A percentile compares a stretch with the other conserved stretches of the same genome.
Conservation (phyloP, 2,888 invertebrate genomes). For the Bombylius major region DNA sequence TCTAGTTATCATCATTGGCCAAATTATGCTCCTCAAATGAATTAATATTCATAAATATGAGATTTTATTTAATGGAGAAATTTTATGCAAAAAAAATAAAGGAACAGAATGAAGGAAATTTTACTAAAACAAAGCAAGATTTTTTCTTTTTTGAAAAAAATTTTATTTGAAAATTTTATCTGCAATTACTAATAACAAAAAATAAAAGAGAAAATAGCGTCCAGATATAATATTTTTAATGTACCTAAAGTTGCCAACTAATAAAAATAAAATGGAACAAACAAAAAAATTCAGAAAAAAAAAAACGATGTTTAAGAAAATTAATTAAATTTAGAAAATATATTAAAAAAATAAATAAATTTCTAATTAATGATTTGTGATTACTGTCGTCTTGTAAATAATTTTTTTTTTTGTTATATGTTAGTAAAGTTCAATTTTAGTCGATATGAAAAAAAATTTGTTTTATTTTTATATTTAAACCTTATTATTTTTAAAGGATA, state of each 20-base stretch:
- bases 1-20: slow-evolving; percentile 7
- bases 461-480: too few species aligned
- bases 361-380: background rate
- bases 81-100: too few species aligned
- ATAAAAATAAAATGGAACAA: too few species aligned
- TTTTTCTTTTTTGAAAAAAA: too few species aligned
- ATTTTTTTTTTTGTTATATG: background rate
- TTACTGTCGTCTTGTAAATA: background rate
- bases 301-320: too few species aligned
- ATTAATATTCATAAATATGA: too few species aligned
- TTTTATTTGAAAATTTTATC: background rate
- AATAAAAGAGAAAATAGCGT: too few species aligned
- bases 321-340: background rate
- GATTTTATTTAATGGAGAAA: too few species aligned
- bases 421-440: background rate
- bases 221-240: background rate
- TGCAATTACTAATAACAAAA: background rate
- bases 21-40: slow-evolving; percentile 7
- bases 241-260: slow-evolving; percentile 3
- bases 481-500: too few species aligned
- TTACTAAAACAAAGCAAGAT: too few species aligned
- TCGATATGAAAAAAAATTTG: background rate
- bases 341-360: background rate
- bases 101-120: too few species aligned
- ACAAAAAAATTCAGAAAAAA: too few species aligned